Conservation (phyloP, 2,113 vertebrate genomes). For the Numenius arquata region DNA sequence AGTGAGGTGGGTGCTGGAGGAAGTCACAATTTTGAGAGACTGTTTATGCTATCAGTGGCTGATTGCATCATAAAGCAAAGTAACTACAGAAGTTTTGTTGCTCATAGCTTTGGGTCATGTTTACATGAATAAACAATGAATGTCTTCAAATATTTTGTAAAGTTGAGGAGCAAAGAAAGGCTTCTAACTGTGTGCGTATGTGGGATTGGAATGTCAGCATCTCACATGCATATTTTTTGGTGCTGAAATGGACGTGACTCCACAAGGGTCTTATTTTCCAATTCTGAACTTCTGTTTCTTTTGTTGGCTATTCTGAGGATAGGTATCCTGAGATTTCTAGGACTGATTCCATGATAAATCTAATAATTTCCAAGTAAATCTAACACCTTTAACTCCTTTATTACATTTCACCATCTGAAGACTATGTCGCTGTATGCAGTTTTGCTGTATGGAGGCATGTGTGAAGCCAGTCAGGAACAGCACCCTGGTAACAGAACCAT, state of each 20-base stretch:
- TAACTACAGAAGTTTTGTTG: neutral
- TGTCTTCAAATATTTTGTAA: neutral
- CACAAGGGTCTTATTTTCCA: neutral
- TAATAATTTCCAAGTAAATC: neutral
- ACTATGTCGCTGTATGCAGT: neutral
- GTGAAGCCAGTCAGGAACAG: neutral
- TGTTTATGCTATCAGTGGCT: neutral
- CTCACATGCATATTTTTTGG: neutral
- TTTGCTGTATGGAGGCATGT: neutral
- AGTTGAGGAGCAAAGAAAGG: neutral
- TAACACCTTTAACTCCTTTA: neutral
- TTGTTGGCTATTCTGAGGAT: neutral
- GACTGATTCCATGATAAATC: neutral
- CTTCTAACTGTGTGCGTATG: neutral
- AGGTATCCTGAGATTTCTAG: neutral
- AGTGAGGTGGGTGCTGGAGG: neutral
- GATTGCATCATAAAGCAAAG: neutral
- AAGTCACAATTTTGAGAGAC: neutral
- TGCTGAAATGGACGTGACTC: neutral
- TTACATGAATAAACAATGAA: neutral
- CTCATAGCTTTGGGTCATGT: neutral
- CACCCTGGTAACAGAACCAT: neutral
- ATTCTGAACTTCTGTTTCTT: neutral
- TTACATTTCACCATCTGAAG: neutral
- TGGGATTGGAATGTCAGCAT: neutral